Evolutionary conservation across 2,888 invertebrate genomes (phyloP).

Genomic region (Dione vanillae): DNA sequence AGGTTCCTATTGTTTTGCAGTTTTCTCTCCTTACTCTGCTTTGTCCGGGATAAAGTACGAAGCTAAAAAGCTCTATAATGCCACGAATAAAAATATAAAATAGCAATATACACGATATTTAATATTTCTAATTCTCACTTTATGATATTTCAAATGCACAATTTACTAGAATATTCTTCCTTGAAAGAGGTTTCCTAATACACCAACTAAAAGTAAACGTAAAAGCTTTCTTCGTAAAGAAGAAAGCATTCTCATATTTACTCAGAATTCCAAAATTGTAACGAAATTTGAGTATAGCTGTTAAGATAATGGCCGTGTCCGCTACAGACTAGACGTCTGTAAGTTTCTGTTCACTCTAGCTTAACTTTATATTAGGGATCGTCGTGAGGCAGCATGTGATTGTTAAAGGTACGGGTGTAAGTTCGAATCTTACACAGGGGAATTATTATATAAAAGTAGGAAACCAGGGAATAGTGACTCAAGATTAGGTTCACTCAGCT

Average conservation of each 20-base stretch:
- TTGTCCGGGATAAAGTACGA: neutral
- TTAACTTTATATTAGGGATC: neutral
- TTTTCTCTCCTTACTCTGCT: neutral
- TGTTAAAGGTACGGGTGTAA: no score
- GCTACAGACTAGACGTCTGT: conserved; percentile 29
- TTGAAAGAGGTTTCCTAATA: neutral
- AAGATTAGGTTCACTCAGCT: no score
- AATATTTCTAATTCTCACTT: no score
- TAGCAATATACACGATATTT: no score
- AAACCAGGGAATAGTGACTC: no score
- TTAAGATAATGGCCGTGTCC: conserved; percentile 42
- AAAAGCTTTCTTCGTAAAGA: neutral
- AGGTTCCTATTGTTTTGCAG: neutral
- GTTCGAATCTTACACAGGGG: no score
- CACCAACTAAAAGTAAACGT: neutral
- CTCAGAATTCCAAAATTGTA: conserved; percentile 50
- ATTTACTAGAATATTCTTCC: no score
- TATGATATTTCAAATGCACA: no score
- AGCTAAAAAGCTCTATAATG: neutral
- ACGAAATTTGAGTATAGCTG: conserved; percentile 45
- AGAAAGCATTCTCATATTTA: conserved; percentile 24
- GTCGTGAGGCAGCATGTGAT: no score
- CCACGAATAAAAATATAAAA: no score
- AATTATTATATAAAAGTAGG: no score
- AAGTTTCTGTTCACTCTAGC: conserved; percentile 26